Conservation (phyloP, 1,140 invertebrate genomes). For the Leptestheria dahalacensis region DNA sequence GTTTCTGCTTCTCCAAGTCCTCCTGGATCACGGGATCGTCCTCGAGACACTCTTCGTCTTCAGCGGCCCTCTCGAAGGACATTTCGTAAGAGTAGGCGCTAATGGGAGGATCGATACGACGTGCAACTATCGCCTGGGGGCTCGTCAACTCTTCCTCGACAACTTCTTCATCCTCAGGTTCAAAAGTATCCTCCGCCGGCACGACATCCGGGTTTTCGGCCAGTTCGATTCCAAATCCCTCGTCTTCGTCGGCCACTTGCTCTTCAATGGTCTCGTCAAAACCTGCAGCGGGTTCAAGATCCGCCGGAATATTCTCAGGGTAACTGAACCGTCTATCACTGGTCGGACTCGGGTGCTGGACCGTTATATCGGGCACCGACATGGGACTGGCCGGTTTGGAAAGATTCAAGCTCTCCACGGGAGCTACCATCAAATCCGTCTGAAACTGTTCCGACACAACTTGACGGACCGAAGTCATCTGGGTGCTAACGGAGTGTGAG, state of each 20-base stretch:
- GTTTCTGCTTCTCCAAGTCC: conserved; percentile 56
- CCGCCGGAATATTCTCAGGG: conserved; percentile 33
- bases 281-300: conserved; percentile 22
- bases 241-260: conserved; percentile 4
- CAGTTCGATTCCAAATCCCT: not conserved
- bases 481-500: conserved; percentile 34
- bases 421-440: not conserved
- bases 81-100: conserved; percentile 18
- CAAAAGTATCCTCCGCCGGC: conserved; percentile 2
- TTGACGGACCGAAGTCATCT: conserved; percentile 32
- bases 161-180: conserved; percentile 20
- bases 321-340: conserved; percentile 32
- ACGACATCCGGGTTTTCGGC: not conserved
- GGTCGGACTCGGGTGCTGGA: conserved; percentile 43
- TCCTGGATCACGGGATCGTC: conserved; percentile 17
- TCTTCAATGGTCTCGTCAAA: conserved; percentile 1
- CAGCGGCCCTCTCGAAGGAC: conserved; percentile 18
- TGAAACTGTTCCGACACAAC: not conserved
- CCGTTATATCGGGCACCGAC: conserved; percentile 47
- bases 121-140: conserved; percentile 10
- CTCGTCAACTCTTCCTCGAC: conserved; percentile 4
- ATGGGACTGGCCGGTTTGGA: conserved; percentile 27
- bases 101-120: conserved; percentile 13
- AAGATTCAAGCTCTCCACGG: not conserved
- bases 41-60: conserved; percentile 26